A percentile compares a stretch with the other conserved stretches of the same genome.
Conservation (phyloP, 2,888 invertebrate genomes). For the Liodrosophila aerea region DNA sequence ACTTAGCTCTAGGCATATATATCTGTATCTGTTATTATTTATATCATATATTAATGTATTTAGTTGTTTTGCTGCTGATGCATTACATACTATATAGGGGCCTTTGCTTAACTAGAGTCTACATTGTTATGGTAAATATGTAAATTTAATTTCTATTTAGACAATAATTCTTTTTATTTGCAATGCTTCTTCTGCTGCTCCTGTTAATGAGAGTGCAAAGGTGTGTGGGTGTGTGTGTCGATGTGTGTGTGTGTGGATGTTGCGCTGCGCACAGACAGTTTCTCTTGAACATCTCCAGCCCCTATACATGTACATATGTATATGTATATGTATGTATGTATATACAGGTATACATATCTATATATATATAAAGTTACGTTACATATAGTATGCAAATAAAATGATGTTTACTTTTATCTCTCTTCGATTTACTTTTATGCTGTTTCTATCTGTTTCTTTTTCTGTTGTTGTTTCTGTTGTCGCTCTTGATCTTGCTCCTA, state of each 20-base stretch:
- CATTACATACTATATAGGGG: slow-evolving; percentile 8
- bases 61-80: slow-evolving; percentile 11
- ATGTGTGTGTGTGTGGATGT: slow-evolving; percentile 28
- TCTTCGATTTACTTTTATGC: slow-evolving; percentile 31
- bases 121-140: slow-evolving; percentile 33
- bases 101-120: too few relatives aligned
- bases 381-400: slow-evolving; percentile 43
- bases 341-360: slow-evolving; percentile 48
- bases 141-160: slow-evolving; percentile 35
- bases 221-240: slow-evolving; percentile 11
- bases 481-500: slow-evolving; percentile 26
- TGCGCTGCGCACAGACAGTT: slow-evolving; percentile 74
- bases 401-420: slow-evolving; percentile 26
- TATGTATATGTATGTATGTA: slow-evolving; percentile 25
- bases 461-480: slow-evolving; percentile 14
- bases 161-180: slow-evolving; percentile 44
- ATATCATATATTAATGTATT: slow-evolving; percentile 8
- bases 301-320: slow-evolving; percentile 53
- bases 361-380: slow-evolving; percentile 6
- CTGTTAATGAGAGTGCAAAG: slow-evolving; percentile 34
- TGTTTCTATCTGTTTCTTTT: slow-evolving; percentile 15
- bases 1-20: slow-evolving; percentile 39
- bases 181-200: slow-evolving; percentile 37
- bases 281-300: slow-evolving; percentile 72
- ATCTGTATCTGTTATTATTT: slow-evolving; percentile 21